These are phyloP conservation scores for Gymnarchus niloticus DNA, from an alignment of 2,113 vertebrate genomes.

Conservation along the genomic window DNA sequence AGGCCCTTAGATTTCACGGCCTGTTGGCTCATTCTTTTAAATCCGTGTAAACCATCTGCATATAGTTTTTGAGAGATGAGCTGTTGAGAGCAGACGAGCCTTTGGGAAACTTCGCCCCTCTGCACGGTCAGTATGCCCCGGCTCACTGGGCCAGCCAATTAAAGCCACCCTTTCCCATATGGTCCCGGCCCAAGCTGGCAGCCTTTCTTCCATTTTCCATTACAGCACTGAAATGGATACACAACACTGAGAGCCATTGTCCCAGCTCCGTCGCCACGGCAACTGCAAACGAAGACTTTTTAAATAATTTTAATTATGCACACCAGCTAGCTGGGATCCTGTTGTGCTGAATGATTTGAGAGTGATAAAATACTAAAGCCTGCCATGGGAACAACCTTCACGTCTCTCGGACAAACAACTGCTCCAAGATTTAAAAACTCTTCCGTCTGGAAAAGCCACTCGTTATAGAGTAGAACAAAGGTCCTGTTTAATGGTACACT, in stretches of 20 bases:
- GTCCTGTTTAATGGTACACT: background rate
- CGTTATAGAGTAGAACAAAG: background rate
- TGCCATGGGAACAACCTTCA: background rate
- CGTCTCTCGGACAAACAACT: background rate
- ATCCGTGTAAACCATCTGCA: background rate
- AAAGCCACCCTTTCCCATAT: background rate
- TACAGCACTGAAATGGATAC: conserved; percentile 15
- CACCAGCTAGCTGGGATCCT: conserved; percentile 30
- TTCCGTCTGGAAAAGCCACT: background rate
- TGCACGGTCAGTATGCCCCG: background rate
- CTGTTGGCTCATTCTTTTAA: background rate
- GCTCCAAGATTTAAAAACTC: background rate
- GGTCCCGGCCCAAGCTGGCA: conserved; percentile 4
- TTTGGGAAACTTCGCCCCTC: background rate
- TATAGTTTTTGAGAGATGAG: conserved; percentile 6
- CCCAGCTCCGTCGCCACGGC: conserved; percentile 40
- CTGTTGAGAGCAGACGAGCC: background rate
- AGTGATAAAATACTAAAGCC: background rate
- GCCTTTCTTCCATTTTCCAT: conserved; percentile 22
- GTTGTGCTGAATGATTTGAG: conserved; percentile 17
- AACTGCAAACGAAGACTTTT: conserved; percentile 44
- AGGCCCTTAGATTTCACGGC: background rate
- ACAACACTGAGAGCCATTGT: background rate
- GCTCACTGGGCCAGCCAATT: conserved; percentile 8
- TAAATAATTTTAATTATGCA: conserved; percentile 53